Evolutionary conservation across 2,888 invertebrate genomes (phyloP), one percentile per base, ranked within the genome.

Genomic region (Himalopsyche tibetana): DNA sequence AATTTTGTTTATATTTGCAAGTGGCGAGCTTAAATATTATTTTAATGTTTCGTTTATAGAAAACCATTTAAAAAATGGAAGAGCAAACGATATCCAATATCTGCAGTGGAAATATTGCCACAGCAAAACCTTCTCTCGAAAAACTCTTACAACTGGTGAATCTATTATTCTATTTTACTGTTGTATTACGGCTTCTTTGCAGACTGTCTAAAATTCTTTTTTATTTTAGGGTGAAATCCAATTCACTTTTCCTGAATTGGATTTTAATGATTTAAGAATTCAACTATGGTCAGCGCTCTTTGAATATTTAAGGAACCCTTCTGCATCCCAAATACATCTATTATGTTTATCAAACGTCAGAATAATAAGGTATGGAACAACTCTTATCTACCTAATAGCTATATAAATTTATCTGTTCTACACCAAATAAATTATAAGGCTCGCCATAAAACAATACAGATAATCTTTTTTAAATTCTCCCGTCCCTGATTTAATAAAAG

Each of bases 281-380:
- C 91, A 94, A 79, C 89, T 96, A 82, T 96, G 96, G 96, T 92
- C 93, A 38, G 92, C 92, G 51, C 90, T 96, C 84, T 95, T 95
- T 90, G 91, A 93, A 89, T 92, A 93, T 89, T 91, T 96, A n/a
- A 92, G 93, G 87, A 92, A 93, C 88, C 90, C 92, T 82, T 90
- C 92, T 51, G 91, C 93, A 86, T 90, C 91, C 85, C 87, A 92
- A 17, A 90, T 94, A 87, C 93, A 95, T 90, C 91, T 92, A 74
- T 90, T 94, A 84, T 95, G 95, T 89, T 92, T 96, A 89, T 92
- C 94, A 85, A 92, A 94, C 74, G 92, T 96, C 82, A 92, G 96
- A 89, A 94, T 96, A 87, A 91, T 96, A 87, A 96, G 96, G 96
- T 96, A 84, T 15, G 56, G 79, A 6, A 12, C 45, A 12, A 56